Base-by-base conservation (phyloP, 1,140 invertebrate species). In the Elysia chlorotica region DNA sequence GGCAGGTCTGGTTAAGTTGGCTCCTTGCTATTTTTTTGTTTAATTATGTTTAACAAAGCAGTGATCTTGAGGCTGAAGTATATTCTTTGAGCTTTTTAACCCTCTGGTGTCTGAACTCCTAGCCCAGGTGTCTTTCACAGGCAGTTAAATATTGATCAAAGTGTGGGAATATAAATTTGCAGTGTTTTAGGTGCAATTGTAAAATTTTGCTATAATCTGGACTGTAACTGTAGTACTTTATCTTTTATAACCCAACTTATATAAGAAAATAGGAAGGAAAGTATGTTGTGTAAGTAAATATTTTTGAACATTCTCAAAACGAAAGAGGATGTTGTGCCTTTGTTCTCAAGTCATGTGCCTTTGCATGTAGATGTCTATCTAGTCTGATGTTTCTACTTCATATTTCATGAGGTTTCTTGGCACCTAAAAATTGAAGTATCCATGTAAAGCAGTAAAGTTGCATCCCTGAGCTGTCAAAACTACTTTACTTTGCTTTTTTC, bases 81-180 rank as follows among this genome's bases (percentile, higher is more conserved):
- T n/a, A n/a, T n/a, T n/a, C n/a, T n/a, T n/a, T 48, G 10, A 48
- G n/a, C 10, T 48, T 48, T 48, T 14, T 48, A 48, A 48, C 41
- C 41, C 41, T 14, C n/a, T 48, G 41, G 10, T 48, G 41, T 37
- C 59, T 25, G 59, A 69, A 30, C 73, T 63, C 66, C 54, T 56
- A 25, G 66, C 38, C 59, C 66, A 68, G 53, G n/a, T 36, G 28
- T 68, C 38, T 41, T 74, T 69, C 61, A 54, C 63, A 56, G 41
- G 56, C 14, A 28, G 33, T 71, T 48, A 71, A 57, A 63, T 71
- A 72, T 59, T 62, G 65, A 28, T 57, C 65, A 54, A 53, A 48
- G 23, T 63, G 41, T 41, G n/a, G 41, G 41, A 48, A 48, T 14
- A 54, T 56, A 54, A 65, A 56, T 53, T 30, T 54, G 36, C 33